A percentile compares a stretch with the other conserved stretches of the same genome.
Conservation (phyloP, 2,797 vertebrate species). For the Typhlichthys subterraneus region DNA sequence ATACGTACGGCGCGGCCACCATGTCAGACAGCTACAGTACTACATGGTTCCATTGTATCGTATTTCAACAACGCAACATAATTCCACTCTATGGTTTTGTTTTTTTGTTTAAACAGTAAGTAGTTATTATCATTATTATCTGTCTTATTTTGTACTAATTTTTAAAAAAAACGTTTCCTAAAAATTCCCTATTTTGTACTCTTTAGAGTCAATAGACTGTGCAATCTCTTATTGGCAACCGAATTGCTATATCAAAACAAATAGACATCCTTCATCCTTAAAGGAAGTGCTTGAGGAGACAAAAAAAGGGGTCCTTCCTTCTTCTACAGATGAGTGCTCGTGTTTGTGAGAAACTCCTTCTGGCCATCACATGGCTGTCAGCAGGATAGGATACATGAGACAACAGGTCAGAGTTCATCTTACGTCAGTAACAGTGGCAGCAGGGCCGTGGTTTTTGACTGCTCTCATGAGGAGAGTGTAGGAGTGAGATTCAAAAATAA, state of each 20-base stretch:
- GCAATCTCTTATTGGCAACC: constrained; percentile 99
- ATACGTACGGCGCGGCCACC: constrained; percentile 87
- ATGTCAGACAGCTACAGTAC: constrained; percentile 92
- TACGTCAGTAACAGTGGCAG: constrained; percentile 75
- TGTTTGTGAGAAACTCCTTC: constrained; percentile 82
- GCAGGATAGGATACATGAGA: constrained; percentile 72
- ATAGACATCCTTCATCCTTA: constrained; percentile 78
- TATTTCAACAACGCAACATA: constrained; percentile 85
- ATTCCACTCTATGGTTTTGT: constrained; percentile 70
- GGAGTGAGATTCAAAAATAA: constrained; percentile 67
- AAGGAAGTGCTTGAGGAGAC: constrained; percentile 75
- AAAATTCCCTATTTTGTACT: constrained; percentile 80
- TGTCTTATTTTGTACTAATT: constrained; percentile 70
- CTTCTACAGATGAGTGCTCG: constrained; percentile 92
- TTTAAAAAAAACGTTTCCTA: constrained; percentile 69
- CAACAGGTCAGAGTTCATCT: constrained; percentile 73
- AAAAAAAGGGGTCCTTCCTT: constrained; percentile 72
- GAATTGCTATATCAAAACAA: constrained; percentile 88
- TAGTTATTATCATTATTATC: constrained; percentile 76
- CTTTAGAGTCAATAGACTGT: constrained; percentile 99
- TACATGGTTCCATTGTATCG: constrained; percentile 77
- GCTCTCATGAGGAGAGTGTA: constrained; percentile 70
- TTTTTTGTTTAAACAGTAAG: constrained; percentile 85
- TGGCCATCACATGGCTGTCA: constrained; percentile 96
- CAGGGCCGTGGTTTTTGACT: constrained; percentile 63